Evolutionary conservation across 2,888 invertebrate genomes (phyloP), one percentile per base, ranked within the genome.

Genomic region (Scaptomyza parva): DNA sequence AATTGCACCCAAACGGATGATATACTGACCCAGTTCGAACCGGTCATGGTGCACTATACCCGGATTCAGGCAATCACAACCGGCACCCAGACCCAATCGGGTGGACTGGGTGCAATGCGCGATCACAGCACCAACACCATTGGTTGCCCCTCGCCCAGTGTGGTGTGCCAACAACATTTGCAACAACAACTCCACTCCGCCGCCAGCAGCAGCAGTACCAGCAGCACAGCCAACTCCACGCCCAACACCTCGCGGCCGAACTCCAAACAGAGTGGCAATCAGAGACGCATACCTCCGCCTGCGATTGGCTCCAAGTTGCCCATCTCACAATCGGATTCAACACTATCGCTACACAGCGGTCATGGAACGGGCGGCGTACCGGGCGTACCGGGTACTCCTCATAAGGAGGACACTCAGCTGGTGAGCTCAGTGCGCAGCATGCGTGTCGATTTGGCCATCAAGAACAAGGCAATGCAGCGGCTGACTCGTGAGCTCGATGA

Each of bases 371-470:
- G 40, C 1, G 50, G 22, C n/a, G n/a, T n/a, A n/a, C n/a, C n/a
- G n/a, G n/a, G n/a, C n/a, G n/a, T n/a, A n/a, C n/a, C n/a, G n/a
- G n/a, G n/a, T n/a, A n/a, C n/a, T n/a, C n/a, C n/a, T 7, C 61
- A 43, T 14, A 95, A 95, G 89, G 95, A 96, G 81, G 96, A 96
- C 76, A 93, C 95, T 30, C 96, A 96, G 92, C 92, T 96, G 45
- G 91, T 96, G 22, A 96, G 96, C 0, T 96, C 96, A 0, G 95
- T 96, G 78, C 94, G 96, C 66, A 96, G 96, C 2, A 92, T 96
- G 86, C 95, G 96, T 88, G 91, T 95, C 0, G 96, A 96, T 86
- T 89, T 96, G 51, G 93, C 94, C 3, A 94, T 94, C 30, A 96
- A 96, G 90, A 96, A 96, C 82, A 95, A 96, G 76, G 93, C 94